Evolutionary conservation across 2,113 vertebrate genomes (phyloP).

Genomic region (Tragelaphus imberbis): DNA sequence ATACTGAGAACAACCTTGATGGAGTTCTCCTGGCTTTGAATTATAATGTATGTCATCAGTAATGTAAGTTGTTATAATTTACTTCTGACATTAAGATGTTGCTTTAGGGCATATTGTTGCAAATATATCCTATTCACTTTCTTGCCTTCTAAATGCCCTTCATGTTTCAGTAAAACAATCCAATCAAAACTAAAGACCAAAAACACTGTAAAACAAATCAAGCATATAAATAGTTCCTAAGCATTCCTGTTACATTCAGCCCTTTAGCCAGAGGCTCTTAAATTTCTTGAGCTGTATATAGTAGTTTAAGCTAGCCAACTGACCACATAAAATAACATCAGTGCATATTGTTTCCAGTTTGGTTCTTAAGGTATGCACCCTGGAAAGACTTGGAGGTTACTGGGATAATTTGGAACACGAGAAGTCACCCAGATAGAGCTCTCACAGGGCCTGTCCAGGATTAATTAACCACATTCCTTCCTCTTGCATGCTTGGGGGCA

Average conservation of each 20-base stretch:
- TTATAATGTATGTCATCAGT: slow-evolving; percentile 92
- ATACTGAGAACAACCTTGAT: slow-evolving; percentile 79
- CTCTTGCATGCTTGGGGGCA: neutral
- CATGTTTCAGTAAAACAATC: slow-evolving; percentile 95
- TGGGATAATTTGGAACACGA: neutral
- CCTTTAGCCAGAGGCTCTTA: slow-evolving; percentile 80
- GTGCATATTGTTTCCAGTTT: slow-evolving; percentile 62
- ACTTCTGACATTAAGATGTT: slow-evolving; percentile 98
- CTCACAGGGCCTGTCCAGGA: neutral
- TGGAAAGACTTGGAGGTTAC: neutral
- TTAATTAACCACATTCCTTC: neutral
- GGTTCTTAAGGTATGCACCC: neutral
- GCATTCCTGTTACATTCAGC: slow-evolving; percentile 72
- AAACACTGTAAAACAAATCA: slow-evolving; percentile 96
- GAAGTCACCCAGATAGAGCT: neutral
- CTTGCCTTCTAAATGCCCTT: slow-evolving; percentile 88
- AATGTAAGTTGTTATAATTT: slow-evolving; percentile 96
- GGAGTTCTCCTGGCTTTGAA: slow-evolving; percentile 87
- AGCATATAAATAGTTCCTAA: slow-evolving; percentile 86
- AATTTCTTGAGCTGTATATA: slow-evolving; percentile 75
- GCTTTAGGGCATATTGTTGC: slow-evolving; percentile 94
- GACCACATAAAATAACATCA: slow-evolving; percentile 76
- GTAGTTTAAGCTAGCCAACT: slow-evolving; percentile 71
- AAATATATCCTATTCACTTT: slow-evolving; percentile 86
- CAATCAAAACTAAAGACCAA: slow-evolving; percentile 98